Evolutionary conservation across 2,888 invertebrate species (phyloP), one percentile per base, ranked within the genome.

Genomic region (Melangyna quadrimaculata): DNA sequence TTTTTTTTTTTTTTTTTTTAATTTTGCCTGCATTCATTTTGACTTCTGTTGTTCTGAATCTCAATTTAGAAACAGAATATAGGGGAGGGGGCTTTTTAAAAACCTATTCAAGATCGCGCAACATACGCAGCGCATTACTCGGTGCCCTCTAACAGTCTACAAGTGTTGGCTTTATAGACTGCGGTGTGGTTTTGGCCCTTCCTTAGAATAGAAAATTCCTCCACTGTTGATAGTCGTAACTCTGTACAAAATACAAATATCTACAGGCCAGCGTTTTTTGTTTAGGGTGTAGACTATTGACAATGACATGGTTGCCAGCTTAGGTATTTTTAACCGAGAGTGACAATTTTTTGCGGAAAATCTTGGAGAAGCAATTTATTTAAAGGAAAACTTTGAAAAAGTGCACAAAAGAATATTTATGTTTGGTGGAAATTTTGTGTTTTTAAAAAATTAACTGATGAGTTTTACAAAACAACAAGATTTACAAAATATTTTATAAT

Each of bases 61-160:
- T 43, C 45, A 65, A 65, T n/a, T n/a, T 65, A 65, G 48, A 22
- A 40, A 37, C 2, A 22, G 19, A 45, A 17, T 7, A 17, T 43
- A 22, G 10, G 10, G 5, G 3, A 43, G 14, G 22, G 43, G 45
- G 29, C 1, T 6, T 59, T 57, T n/a, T 1, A n/a, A 27, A 65
- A 57, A 35, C 67, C 57, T 55, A 71, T 71, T 78, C 77, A 77
- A 77, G 77, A 59, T 51, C 70, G 37, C 22, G 0, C 4, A 37
- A 55, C 63, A 71, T 78, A 63, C 70, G 27, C 70, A 63, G 4
- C 27, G 24, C 10, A 32, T 27, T 78, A 63, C 70, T 19, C 70
- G 55, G 4, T 35, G 24, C 10, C 43, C 35, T 71, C 27, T 14
- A 17, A 27, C 55, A 53, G 37, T 71, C 27, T 14, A 17, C 40